phyloP scores from a whole-genome alignment of 2,113 vertebrate genomes.

The Nerophis ophidion region DNA sequence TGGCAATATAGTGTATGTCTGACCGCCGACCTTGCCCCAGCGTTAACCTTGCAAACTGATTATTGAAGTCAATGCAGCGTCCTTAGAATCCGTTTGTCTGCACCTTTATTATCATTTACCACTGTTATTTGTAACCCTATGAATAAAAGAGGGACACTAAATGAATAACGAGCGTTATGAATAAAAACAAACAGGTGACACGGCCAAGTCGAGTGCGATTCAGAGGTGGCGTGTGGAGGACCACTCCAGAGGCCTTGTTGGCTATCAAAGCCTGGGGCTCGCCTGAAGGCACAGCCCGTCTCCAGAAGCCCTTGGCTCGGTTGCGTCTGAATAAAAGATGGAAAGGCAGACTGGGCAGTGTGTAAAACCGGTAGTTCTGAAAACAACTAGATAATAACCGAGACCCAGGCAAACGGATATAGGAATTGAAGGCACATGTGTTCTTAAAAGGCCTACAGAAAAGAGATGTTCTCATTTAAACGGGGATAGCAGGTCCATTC shows the following conservation, averaged over 20 bases:
- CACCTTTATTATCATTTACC: not conserved
- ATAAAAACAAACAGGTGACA: slow-evolving; percentile 49
- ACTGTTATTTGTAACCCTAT: slow-evolving; percentile 7
- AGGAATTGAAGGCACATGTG: too few relatives aligned
- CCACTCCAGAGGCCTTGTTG: slow-evolving; percentile 54
- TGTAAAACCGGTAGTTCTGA: slow-evolving; percentile 53
- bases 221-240: slow-evolving; percentile 30
- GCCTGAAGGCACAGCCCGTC: slow-evolving; percentile 64
- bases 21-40: slow-evolving; percentile 1
- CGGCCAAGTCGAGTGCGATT: slow-evolving; percentile 19
- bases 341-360: slow-evolving; percentile 49
- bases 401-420: too few relatives aligned
- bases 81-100: too few relatives aligned
- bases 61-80: not conserved
- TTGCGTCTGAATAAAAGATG: slow-evolving; percentile 65
- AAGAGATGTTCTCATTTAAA: too few relatives aligned
- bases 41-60: not conserved
- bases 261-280: slow-evolving; percentile 49
- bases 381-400: slow-evolving; percentile 18
- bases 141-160: slow-evolving; percentile 49
- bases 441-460: too few relatives aligned
- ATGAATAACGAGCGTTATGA: slow-evolving; percentile 53
- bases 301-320: slow-evolving; percentile 59
- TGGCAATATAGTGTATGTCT: not conserved
- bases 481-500: too few relatives aligned